These are phyloP conservation scores for Stegastes partitus DNA, from an alignment of 2,113 vertebrate genomes.

Conservation along the genomic window DNA sequence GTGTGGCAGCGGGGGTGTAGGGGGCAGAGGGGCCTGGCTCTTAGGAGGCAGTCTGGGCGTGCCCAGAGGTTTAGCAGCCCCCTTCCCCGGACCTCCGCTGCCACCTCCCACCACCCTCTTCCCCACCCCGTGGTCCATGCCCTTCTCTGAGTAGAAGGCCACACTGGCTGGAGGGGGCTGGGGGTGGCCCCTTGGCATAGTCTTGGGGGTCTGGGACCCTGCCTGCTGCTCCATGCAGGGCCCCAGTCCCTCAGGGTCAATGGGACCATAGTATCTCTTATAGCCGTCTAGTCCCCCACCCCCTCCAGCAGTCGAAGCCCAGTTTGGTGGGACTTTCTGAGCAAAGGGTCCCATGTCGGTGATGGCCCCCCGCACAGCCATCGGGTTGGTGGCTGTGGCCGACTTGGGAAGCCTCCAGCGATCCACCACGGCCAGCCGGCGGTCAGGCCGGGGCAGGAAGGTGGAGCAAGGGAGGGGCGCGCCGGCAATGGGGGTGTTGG, in stretches of 20 bases:
- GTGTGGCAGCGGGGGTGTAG: slow-evolving; percentile 87
- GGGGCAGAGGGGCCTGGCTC: slow-evolving; percentile 86
- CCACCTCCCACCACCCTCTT: slow-evolving; percentile 86
- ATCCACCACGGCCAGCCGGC: slow-evolving; percentile 88
- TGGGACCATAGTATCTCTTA: slow-evolving; percentile 94
- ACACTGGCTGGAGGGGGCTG: slow-evolving; percentile 84
- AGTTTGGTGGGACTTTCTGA: slow-evolving; percentile 83
- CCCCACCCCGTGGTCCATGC: slow-evolving; percentile 85
- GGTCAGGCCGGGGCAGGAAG: slow-evolving; percentile 90
- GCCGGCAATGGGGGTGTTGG: slow-evolving; percentile 85
- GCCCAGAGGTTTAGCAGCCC: slow-evolving; percentile 83
- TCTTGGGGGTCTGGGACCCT: slow-evolving; percentile 89
- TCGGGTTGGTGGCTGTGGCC: slow-evolving; percentile 83
- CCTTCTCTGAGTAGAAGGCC: slow-evolving; percentile 87
- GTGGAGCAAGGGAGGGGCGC: slow-evolving; percentile 89
- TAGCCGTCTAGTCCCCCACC: slow-evolving; percentile 90
- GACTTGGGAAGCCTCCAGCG: slow-evolving; percentile 91
- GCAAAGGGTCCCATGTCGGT: slow-evolving; percentile 83
- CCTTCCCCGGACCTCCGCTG: slow-evolving; percentile 87
- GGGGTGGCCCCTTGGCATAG: slow-evolving; percentile 84
- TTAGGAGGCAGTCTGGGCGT: slow-evolving; percentile 86
- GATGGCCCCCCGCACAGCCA: slow-evolving; percentile 82
- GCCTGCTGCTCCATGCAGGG: slow-evolving; percentile 87
- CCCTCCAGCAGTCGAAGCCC: slow-evolving; percentile 80
- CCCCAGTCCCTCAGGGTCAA: slow-evolving; percentile 93